Percentiles rank a stretch among this genome's conserved stretches.
Evolutionary conservation across 2,797 vertebrate species (phyloP).

Genomic region (Bovichtus diacanthus): DNA sequence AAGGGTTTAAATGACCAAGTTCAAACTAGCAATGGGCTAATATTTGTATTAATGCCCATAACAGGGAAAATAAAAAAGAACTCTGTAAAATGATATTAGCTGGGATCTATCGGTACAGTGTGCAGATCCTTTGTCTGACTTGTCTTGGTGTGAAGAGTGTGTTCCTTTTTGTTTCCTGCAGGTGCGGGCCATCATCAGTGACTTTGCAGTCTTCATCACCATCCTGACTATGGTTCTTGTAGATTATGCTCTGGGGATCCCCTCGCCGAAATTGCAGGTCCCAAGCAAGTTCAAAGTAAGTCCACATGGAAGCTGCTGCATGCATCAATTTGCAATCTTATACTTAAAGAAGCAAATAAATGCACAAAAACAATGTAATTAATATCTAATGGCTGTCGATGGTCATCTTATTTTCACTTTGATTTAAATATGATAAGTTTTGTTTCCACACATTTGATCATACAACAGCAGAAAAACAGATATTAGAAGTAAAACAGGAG

Average conservation of each 20-base stretch:
- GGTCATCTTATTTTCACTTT: too few species aligned
- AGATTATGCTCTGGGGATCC: conserved; percentile 95
- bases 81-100: neutral
- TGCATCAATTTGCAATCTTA: neutral
- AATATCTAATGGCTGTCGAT: neutral
- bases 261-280: conserved; percentile 96
- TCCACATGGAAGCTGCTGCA: neutral
- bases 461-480: neutral
- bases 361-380: neutral
- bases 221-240: conserved; percentile 95
- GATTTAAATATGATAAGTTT: too few species aligned
- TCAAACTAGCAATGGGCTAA: too few species aligned
- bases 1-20: too few species aligned
- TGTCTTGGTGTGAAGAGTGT: neutral
- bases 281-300: conserved; percentile 97
- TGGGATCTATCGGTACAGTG: neutral
- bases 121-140: neutral
- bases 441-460: neutral
- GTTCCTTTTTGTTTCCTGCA: conserved; percentile 41
- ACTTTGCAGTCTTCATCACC: conserved; percentile 98
- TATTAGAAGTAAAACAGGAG: neutral
- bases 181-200: conserved; percentile 96
- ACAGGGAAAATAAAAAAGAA: too few species aligned
- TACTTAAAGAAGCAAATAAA: neutral
- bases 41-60: too few species aligned